Base-by-base conservation (phyloP, 2,888 invertebrate species). In the Scaptomyza caliginosa region DNA sequence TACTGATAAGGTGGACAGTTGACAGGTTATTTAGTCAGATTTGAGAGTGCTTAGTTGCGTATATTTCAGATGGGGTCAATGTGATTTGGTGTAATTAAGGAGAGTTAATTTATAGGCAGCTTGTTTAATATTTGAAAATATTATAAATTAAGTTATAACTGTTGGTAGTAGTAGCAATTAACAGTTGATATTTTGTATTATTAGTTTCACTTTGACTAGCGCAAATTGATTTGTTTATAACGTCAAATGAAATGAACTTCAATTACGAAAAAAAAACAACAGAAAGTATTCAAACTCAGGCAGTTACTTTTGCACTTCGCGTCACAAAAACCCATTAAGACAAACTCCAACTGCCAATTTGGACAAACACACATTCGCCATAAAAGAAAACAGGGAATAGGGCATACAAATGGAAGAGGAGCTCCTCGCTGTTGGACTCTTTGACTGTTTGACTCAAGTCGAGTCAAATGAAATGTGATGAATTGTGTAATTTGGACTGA, bases 401-500 rank as follows among this genome's bases (percentile, higher is more conserved):
- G 7, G 13, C 13, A 7, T 13, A 7, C 1, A 13, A 34, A 2
- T 2, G 52, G 16, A 10, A 17, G 36, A 10, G 40, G 42, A 56
- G 17, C n/a, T 11, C 3, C 7, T 30, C 30, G 17, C 45, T 36
- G 50, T 56, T 68, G 62, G 71, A 63, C 74, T 63, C 70, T 74
- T 64, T 76, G 73, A 74, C 71, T 74, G 67, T 56, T 72, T 76
- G 73, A 77, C 60, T 73, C 67, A 52, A 49, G 56, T 72, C 58
- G 74, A 66, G 72, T 62, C 85, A 85, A 85, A 87, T 85, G 86
- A 88, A 84, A 88, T 84, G 77, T 88, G 88, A 90, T 89, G 90
- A 89, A 90, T 89, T 89, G 86, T 88, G 89, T 89, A 88, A 89
- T 89, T 88, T 88, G 67, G 72, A 74, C 66, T 80, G 80, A 74